Base-by-base conservation (phyloP, 2,888 invertebrate species). In the Ophion costatus region DNA sequence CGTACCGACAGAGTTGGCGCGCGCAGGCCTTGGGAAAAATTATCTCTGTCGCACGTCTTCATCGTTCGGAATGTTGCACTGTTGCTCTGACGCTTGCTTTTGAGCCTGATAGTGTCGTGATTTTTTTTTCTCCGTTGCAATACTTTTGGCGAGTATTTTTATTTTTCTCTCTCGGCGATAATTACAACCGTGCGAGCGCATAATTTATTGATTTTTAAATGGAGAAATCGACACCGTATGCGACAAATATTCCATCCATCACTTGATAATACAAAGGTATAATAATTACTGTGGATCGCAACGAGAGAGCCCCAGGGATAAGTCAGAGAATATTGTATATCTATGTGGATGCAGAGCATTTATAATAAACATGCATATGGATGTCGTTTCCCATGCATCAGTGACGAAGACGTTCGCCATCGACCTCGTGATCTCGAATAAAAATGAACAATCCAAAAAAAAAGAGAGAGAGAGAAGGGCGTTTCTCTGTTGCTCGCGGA, bases 391-490 rank as follows among this genome's bases (percentile, higher is more conserved):
- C 10, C 4, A 64, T 67, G 42, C n/a, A 59, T 22, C 17, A 67
- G 57, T 71, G 14, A 67, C 57, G 59, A 24, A 77, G 57, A 67
- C 17, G 51, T 24, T 29, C 42, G 24, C 74, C 20, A 61, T 75
- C 75, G 81, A 75, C 75, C 81, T 81, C 75, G 69, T 75, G 74
- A 59, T 80, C 74, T 80, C 67, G 61, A 74, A 69, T 76, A 69
- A 69, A 81, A 69, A 56, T 38, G 64, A 45, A 71, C 17, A 20
- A 66, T 66, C 45, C 24, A 69, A 51, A 63, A 51, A 61, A 69
- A 76, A 83, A 71, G 66, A 63, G 57, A 70, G 69, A 33, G 66
- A 67, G 73, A 82, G 33, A 63, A 75, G 69, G 79, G 79, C 69
- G 76, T 73, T 76, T 61, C 80, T 56, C 67, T 64, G 57, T 71